Percentiles rank a stretch among this genome's conserved stretches.
Evolutionary conservation across 2,888 invertebrate genomes (phyloP).

Genomic region (Ectropis crepuscularia): DNA sequence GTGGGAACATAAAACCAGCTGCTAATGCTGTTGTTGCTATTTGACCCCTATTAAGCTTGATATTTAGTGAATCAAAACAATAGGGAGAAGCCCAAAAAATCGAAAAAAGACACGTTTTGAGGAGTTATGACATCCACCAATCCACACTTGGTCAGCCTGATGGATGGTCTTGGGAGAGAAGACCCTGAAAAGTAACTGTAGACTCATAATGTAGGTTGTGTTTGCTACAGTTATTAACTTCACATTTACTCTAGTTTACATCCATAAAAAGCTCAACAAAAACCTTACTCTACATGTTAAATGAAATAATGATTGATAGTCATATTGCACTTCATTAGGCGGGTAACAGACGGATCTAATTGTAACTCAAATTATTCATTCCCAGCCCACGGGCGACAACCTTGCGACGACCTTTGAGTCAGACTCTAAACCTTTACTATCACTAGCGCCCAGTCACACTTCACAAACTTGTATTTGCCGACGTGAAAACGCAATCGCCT

Average conservation of each 20-base stretch:
- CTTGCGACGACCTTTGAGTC: constrained; percentile 69
- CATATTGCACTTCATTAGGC: constrained; percentile 24
- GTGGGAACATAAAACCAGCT: too few species aligned
- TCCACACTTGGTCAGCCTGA: too few species aligned
- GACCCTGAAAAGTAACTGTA: too few species aligned
- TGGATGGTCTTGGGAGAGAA: too few species aligned
- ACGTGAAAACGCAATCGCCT: constrained; percentile 10
- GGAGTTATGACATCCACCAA: too few species aligned
- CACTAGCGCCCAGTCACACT: constrained; percentile 43
- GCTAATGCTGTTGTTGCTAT: too few species aligned
- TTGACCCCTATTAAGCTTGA: too few species aligned
- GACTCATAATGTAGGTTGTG: too few species aligned
- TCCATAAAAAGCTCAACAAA: constrained; percentile 1
- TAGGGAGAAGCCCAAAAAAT: too few species aligned
- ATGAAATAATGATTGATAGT: constrained; percentile 18
- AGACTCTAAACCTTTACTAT: constrained; percentile 62
- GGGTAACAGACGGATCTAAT: constrained; percentile 16
- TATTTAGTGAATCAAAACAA: too few species aligned
- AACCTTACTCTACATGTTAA: background rate
- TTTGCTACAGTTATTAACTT: background rate
- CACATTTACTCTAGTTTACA: constrained; percentile 16
- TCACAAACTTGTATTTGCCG: constrained; percentile 30
- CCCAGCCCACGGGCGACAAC: constrained; percentile 41
- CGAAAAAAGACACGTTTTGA: too few species aligned
- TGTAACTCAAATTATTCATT: constrained; percentile 26